Base-by-base conservation (phyloP, 1,140 invertebrate species). In the Antheraea mylitta region DNA sequence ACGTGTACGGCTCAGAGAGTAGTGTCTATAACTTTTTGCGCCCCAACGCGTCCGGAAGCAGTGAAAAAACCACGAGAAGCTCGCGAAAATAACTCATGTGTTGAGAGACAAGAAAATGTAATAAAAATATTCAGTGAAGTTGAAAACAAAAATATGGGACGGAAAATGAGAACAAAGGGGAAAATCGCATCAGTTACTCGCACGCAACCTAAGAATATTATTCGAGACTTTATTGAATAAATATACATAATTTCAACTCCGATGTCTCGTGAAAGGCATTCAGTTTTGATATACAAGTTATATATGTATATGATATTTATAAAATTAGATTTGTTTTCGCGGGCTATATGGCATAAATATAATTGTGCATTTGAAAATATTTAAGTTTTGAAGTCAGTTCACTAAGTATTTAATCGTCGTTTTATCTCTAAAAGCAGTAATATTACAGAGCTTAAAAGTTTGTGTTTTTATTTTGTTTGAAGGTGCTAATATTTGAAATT, bases 221-320 rank as follows among this genome's bases (percentile, higher is more conserved):
- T 85, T 83, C 70, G 79, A 77, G 77, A 75, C 75, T 80, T 81
- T 86, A 89, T 89, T 89, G 85, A 89, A 89, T 89, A 89, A 89
- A 89, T 87, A 89, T 87, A 89, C 85, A 87, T 87, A 87, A 86
- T 86, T 82, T 84, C 75, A 70, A 53, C 74, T 82, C 78, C 80
- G 80, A 83, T 83, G 78, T 73, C 77, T 79, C 77, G 60, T 68
- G 77, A 83, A 86, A 76, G 65, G 10, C 53, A 36, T 37, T 16
- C 65, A 18, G 18, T 65, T 38, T 65, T 9, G 45, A 53, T 53
- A 53, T 53, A 53, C 5, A 53, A 53, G 45, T 53, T 53, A 1
- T 53, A 53, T 53, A 53, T n/a, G 16, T 53, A 16, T 53, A 42
- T 42, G 11, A 10, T 42, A 53, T 53, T 53, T 53, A 53, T 53